Evolutionary conservation across 2,113 vertebrate genomes (phyloP).

Genomic region (Sinocyclocheilus rhinocerous): DNA sequence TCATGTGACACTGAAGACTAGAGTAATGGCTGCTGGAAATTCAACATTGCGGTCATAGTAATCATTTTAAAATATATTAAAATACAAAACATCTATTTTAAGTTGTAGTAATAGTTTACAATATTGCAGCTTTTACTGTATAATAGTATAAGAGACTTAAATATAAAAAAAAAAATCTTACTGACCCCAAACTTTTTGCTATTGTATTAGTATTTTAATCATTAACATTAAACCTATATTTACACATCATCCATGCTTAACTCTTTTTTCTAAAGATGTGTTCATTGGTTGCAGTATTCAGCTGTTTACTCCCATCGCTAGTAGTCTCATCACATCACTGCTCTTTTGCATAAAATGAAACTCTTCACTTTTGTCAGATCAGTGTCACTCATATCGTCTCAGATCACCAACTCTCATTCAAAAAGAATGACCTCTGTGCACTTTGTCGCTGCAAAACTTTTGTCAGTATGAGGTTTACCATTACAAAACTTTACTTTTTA

Average conservation of each 20-base stretch:
- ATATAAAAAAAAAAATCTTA: too few species aligned
- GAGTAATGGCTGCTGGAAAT: neutral
- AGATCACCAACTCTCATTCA: neutral
- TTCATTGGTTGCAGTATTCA: neutral
- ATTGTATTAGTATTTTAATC: neutral
- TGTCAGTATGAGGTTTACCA: neutral
- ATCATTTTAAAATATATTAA: too few species aligned
- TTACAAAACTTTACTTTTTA: constrained; percentile 8
- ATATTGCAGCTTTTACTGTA: too few species aligned
- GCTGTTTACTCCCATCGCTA: neutral
- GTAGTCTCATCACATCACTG: too few species aligned
- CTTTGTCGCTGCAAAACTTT: neutral
- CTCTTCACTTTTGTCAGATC: neutral
- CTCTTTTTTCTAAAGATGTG: neutral
- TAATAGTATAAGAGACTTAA: too few species aligned
- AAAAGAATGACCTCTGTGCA: neutral
- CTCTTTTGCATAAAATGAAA: too few species aligned
- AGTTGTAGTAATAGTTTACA: too few species aligned
- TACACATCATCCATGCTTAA: neutral
- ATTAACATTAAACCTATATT: neutral
- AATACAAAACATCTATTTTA: too few species aligned
- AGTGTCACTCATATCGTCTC: neutral
- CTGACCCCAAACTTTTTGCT: too few species aligned
- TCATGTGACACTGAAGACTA: neutral
- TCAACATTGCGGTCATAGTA: neutral